These are phyloP conservation scores for Calliphora vicina DNA, from an alignment of 1,140 invertebrate genomes.

Conservation along the genomic window DNA sequence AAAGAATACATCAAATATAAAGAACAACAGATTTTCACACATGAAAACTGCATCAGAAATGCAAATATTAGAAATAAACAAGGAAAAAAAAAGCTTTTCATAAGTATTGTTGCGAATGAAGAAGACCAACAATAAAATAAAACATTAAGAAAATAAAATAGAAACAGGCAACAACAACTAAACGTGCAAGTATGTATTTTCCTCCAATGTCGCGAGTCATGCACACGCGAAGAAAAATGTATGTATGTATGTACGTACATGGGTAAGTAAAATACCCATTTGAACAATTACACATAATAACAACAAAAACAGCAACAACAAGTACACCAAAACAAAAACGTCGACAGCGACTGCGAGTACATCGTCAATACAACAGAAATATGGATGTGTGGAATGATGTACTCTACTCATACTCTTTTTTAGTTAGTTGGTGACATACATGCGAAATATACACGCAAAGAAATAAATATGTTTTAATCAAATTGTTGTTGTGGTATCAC, in stretches of 20 bases:
- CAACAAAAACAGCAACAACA: constrained; percentile 38
- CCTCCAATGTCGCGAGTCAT: constrained; percentile 29
- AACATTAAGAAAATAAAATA: constrained; percentile 9
- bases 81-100: not conserved
- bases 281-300: constrained; percentile 11
- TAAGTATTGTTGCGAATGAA: not conserved
- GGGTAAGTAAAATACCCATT: constrained; percentile 1
- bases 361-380: constrained; percentile 28
- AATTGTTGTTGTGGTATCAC: no score
- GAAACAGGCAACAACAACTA: constrained; percentile 5
- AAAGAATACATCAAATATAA: not conserved
- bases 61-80: not conserved
- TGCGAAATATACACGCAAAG: constrained; percentile 53
- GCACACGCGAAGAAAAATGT: constrained; percentile 2
- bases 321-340: not conserved
- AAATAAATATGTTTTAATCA: constrained; percentile 41
- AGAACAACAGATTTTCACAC: not conserved
- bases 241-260: no score
- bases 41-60: not conserved
- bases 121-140: not conserved
- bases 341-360: not conserved
- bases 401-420: not conserved
- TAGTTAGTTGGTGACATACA: constrained; percentile 45
- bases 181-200: constrained; percentile 15
- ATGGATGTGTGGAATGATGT: constrained; percentile 17